Evolutionary conservation across 2,113 vertebrate species (phyloP).

Genomic region (Podilymbus podiceps): DNA sequence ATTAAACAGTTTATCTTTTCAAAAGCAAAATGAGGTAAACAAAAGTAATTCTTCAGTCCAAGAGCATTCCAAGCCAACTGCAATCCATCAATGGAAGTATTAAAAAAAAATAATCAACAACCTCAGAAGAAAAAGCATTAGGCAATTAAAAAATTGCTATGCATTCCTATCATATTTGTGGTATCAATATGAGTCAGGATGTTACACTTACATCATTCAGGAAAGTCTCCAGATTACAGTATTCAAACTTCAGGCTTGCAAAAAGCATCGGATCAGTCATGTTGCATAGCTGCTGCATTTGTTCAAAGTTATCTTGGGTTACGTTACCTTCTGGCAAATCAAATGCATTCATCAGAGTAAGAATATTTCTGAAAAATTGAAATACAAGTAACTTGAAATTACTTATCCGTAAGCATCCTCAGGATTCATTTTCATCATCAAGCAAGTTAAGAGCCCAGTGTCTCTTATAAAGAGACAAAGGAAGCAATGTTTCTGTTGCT

Average conservation of each 20-base stretch:
- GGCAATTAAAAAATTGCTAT: neutral
- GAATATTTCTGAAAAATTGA: constrained; percentile 76
- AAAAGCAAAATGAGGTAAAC: neutral
- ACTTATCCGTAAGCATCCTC: neutral
- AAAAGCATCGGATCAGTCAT: neutral
- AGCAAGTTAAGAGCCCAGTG: neutral
- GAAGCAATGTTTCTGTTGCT: neutral
- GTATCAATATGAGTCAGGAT: neutral
- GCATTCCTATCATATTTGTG: neutral
- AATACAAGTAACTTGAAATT: neutral
- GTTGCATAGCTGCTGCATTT: constrained; percentile 58
- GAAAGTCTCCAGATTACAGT: constrained; percentile 70
- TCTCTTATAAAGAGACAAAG: neutral
- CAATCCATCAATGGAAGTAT: neutral
- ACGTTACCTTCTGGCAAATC: constrained; percentile 76
- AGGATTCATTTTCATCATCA: neutral
- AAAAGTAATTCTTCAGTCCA: neutral
- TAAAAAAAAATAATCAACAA: neutral
- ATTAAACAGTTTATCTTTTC: neutral
- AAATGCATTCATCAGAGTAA: constrained; percentile 77
- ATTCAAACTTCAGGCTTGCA: constrained; percentile 64
- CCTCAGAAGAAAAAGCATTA: neutral
- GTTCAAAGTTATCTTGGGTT: constrained; percentile 74
- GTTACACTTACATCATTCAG: constrained; percentile 72
- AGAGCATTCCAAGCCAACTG: neutral